These are phyloP conservation scores for Megaustenia siamemsis DNA, from an alignment of 2,888 invertebrate genomes.

Conservation along the genomic window DNA sequence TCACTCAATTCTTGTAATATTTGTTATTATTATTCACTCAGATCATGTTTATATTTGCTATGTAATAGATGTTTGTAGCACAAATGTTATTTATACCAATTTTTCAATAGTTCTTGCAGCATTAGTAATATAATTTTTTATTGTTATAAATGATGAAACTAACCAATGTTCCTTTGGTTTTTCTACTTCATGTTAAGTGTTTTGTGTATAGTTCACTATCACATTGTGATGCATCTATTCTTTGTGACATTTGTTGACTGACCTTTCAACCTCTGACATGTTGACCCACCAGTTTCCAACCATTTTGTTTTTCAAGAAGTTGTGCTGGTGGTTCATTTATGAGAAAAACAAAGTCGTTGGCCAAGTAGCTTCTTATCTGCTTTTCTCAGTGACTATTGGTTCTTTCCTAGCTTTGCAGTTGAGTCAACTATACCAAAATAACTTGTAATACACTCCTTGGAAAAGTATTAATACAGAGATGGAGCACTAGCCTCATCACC, in stretches of 20 bases:
- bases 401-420: too few relatives aligned
- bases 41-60: slow-evolving; percentile 7
- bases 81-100: slow-evolving; percentile 3
- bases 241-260: neutral
- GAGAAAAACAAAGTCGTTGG: too few relatives aligned
- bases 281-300: too few relatives aligned
- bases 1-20: neutral
- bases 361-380: too few relatives aligned
- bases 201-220: neutral
- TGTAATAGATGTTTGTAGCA: slow-evolving; percentile 2
- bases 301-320: too few relatives aligned
- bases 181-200: neutral
- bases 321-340: too few relatives aligned
- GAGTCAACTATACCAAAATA: too few relatives aligned
- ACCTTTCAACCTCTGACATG: too few relatives aligned
- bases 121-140: slow-evolving; percentile 1
- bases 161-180: neutral
- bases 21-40: neutral
- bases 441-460: too few relatives aligned
- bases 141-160: neutral
- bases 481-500: too few relatives aligned
- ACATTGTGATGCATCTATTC: neutral
- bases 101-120: slow-evolving; percentile 14
- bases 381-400: too few relatives aligned
- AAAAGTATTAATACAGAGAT: too few relatives aligned